Evolutionary conservation across 2,113 vertebrate genomes (phyloP), one percentile per base, ranked within the genome.

Genomic region (Aegotheles bennettii): DNA sequence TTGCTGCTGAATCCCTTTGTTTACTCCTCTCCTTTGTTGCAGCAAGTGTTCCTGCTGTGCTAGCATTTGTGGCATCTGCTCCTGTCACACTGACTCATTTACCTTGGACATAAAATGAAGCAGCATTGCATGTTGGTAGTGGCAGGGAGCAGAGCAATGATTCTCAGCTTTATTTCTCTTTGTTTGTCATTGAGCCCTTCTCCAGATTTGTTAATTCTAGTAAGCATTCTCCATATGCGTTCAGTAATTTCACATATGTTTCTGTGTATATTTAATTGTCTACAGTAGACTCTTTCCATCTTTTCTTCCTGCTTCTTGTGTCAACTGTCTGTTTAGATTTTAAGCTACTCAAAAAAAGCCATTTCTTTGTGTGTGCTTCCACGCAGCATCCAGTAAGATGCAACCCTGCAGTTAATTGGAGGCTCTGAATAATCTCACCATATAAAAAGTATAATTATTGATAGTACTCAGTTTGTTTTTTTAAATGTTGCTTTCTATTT

Each of bases 201-300:
- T 18, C 29, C 42, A 54, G 36, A 20, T 92, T 88, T 78, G 51
- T 75, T 68, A 71, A 42, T 35, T 74, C 83, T 20, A 42, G 83
- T 25, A 71, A 94, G 61, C 45, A 7, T 57, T 84, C 69, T 75
- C 93, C 90, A 84, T 93, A 95, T 93, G 90, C 24, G 4, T 84
- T 89, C 63, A 57, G 64, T 36, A 69, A 71, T 92, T 89, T 60
- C 75, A 90, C 94, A 93, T 90, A 94, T 95, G 94, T 56, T 82
- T 94, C 67, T 88, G 50, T 81, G 51, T 85, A 35, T 90, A 74
- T 80, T 91, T 87, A 89, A 94, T 94, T 93, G 75, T 91, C 92
- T 96, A 3, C 47, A 81, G 82, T 43, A 87, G 74, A 45, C 57
- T 87, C 25, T 78, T 81, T 43, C 87, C 47, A 74, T 93, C 79